Conservation (phyloP, 2,113 vertebrate species). For the Halcyon malimbica region DNA sequence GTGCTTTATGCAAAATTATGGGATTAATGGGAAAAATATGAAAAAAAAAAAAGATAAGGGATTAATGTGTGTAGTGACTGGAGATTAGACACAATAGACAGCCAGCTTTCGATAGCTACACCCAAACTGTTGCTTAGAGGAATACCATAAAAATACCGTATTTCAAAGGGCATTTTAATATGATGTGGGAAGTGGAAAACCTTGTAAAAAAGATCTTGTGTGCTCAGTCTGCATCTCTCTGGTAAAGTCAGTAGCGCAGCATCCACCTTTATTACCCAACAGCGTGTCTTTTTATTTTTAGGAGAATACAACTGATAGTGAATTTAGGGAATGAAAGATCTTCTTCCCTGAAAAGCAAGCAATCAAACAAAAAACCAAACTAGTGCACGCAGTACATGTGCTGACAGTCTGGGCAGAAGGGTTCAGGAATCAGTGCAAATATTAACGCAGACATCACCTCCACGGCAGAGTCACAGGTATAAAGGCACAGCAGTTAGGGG, state of each 20-base stretch:
- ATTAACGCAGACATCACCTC: background rate
- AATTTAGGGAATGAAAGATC: background rate
- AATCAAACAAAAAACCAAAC: background rate
- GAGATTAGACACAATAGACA: background rate
- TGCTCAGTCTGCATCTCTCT: background rate
- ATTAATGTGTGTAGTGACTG: background rate
- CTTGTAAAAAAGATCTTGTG: background rate
- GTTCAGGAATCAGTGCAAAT: background rate
- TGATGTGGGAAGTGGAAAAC: background rate
- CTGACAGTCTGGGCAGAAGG: background rate
- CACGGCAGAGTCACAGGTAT: background rate
- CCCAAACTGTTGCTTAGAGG: background rate
- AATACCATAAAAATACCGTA: background rate
- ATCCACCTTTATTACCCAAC: background rate
- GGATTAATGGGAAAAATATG: background rate
- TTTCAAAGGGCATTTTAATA: background rate
- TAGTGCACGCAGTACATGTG: background rate
- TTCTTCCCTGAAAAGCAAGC: background rate
- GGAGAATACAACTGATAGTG: background rate
- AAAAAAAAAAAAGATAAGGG: background rate
- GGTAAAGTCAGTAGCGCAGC: background rate
- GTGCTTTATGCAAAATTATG: background rate
- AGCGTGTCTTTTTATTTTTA: background rate
- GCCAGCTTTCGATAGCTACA: background rate
- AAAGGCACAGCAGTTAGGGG: background rate